Percentiles rank a stretch among this genome's conserved stretches.
These are phyloP conservation scores for Andrena fulva DNA, from an alignment of 2,888 invertebrate genomes.

Conservation along the genomic window DNA sequence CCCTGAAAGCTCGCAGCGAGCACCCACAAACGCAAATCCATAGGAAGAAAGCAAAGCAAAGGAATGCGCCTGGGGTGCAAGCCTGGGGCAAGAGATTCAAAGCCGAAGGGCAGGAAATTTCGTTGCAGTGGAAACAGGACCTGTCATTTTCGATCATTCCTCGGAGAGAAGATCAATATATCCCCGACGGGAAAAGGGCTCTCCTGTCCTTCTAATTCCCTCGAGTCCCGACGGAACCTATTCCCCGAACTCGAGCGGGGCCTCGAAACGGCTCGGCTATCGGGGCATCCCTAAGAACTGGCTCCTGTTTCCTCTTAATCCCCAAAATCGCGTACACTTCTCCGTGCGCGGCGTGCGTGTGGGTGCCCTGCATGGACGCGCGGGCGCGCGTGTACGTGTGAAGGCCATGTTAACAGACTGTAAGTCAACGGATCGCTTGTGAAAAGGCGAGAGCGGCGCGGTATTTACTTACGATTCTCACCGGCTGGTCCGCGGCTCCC, in stretches of 20 bases:
- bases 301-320: conserved; percentile 6
- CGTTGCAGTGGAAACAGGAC: conserved; percentile 12
- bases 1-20: neutral
- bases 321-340: conserved; percentile 39
- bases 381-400: conserved; percentile 50
- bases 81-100: neutral
- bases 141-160: conserved; percentile 55
- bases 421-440: conserved; percentile 68
- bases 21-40: neutral
- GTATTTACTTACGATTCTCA: conserved; percentile 76
- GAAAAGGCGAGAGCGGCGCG: conserved; percentile 65
- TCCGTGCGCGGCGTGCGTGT: conserved; percentile 15
- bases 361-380: conserved; percentile 18
- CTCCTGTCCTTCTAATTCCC: neutral
- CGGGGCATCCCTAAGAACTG: conserved; percentile 21
- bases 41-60: neutral
- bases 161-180: conserved; percentile 69
- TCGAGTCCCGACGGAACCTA: neutral
- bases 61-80: neutral
- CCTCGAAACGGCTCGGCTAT: neutral
- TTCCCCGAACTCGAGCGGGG: neutral
- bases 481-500: conserved; percentile 63
- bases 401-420: conserved; percentile 77
- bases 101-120: neutral
- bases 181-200: conserved; percentile 35